phyloP scores from a whole-genome alignment of 2,797 vertebrate species.

The Aphelocoma californica region DNA sequence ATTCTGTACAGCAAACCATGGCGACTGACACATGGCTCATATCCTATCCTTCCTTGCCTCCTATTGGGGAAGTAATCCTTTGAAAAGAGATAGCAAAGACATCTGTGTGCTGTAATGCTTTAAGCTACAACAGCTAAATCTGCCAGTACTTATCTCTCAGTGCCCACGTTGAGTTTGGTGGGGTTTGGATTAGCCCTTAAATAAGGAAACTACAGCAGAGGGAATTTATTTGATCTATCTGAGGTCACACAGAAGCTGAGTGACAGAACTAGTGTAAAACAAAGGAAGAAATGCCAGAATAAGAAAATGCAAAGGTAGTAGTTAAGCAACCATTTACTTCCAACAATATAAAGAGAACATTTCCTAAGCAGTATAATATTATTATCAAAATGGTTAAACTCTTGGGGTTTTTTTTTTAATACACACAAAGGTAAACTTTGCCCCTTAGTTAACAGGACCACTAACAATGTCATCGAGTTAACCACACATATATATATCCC shows the following conservation, averaged over 20 bases:
- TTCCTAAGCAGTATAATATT: not conserved
- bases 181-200: not conserved
- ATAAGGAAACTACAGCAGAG: not conserved
- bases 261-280: not conserved
- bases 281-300: not conserved
- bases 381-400: not conserved
- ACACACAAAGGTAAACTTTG: not conserved
- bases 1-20: not conserved
- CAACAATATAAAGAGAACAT: not conserved
- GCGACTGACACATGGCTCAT: not conserved
- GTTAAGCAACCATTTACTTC: not conserved
- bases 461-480: not conserved
- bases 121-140: not conserved
- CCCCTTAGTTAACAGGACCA: not conserved
- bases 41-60: not conserved
- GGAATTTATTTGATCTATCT: not conserved
- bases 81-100: conserved; percentile 3
- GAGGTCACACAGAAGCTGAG: not conserved
- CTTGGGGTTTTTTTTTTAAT: not conserved
- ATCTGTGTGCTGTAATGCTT: not conserved
- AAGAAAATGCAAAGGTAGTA: not conserved
- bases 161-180: not conserved
- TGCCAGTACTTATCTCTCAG: not conserved
- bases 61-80: not conserved
- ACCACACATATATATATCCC: not conserved